Base-by-base conservation (phyloP, 2,888 invertebrate genomes). In the Nesidiocoris tenuis region DNA sequence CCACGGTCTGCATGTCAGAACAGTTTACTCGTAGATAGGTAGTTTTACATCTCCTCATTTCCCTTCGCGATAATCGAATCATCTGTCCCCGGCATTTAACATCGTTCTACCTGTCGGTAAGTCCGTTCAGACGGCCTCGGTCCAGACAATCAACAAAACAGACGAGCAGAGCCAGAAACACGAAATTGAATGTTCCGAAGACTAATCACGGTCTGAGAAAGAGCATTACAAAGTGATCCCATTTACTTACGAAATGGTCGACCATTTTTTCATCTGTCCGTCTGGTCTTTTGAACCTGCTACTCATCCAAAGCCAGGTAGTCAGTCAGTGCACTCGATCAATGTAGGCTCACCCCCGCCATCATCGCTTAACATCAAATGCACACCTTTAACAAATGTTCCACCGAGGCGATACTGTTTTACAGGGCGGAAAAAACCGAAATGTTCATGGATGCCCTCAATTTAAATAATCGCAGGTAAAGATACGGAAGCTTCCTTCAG, bases 391-490 rank as follows among this genome's bases (percentile, higher is more conserved):
- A 63, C 63, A 22, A 63, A 63, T 63, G 23, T 2, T 23, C 22
- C 63, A 23, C 12, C n/a, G 2, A 63, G 22, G 22, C 63, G 19
- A 7, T 63, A 18, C 22, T 63, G 63, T 63, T 61, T 21, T 21
- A 23, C 22, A 63, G 63, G 16, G 19, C 12, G 19, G 12, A 63
- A 63, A 63, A 63, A 63, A 63, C 23, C 63, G 22, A 22, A 63
- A 18, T 21, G 63, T 22, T 63, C 21, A 63, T 63, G 22, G 63
- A 63, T 22, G 63, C 23, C 39, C 39, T 18, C 22, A 63, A 63
- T 63, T 63, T 63, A 63, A 63, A 63, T 63, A 63, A 63, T 63
- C 63, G 23, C 63, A n/a, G 63, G 21, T 18, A 23, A 63, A 19
- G 63, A 63, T 63, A 63, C 63, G 23, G 63, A 63, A 63, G 63